These are phyloP conservation scores for Laticauda colubrina DNA, from an alignment of 2,113 vertebrate genomes.

Conservation along the genomic window DNA sequence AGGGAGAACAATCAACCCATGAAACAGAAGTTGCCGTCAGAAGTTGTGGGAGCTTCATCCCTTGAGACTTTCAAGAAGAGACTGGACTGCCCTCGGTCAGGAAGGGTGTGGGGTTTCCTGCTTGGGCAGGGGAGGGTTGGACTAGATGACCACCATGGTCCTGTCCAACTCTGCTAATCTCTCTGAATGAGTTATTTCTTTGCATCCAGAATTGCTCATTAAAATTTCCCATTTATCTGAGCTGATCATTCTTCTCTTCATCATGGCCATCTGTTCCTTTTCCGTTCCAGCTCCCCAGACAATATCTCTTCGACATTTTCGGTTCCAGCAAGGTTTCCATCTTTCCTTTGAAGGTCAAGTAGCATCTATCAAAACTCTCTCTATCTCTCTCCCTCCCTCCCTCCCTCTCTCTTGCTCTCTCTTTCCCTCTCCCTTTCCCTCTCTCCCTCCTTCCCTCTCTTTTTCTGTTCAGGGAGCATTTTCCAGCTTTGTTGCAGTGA, in stretches of 20 bases:
- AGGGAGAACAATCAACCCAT: too few relatives aligned
- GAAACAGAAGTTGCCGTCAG: too few relatives aligned
- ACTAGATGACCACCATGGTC: too few relatives aligned
- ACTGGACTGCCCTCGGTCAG: too few relatives aligned
- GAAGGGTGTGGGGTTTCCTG: too few relatives aligned
- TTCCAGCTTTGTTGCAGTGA: not conserved
- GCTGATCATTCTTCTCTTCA: conserved; percentile 11
- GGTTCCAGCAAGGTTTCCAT: not conserved
- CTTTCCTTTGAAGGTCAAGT: not conserved
- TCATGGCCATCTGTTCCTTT: conserved; percentile 28
- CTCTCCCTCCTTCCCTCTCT: too few relatives aligned
- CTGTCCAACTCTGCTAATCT: too few relatives aligned
- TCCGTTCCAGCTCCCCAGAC: not conserved
- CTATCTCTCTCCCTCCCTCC: not conserved
- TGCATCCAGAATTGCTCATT: conserved; percentile 15
- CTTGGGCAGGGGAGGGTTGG: too few relatives aligned
- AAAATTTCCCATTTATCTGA: conserved; percentile 15
- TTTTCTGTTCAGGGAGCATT: not conserved
- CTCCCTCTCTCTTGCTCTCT: too few relatives aligned
- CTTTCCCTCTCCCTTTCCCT: not conserved
- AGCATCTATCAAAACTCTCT: not conserved
- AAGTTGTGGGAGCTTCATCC: too few relatives aligned
- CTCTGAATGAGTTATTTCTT: conserved; percentile 8
- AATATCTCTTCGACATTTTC: not conserved
- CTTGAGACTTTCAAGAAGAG: too few relatives aligned